Evolutionary conservation across 1,140 invertebrate genomes (phyloP), one percentile per base, ranked within the genome.

Genomic region (Hermetia illucens): DNA sequence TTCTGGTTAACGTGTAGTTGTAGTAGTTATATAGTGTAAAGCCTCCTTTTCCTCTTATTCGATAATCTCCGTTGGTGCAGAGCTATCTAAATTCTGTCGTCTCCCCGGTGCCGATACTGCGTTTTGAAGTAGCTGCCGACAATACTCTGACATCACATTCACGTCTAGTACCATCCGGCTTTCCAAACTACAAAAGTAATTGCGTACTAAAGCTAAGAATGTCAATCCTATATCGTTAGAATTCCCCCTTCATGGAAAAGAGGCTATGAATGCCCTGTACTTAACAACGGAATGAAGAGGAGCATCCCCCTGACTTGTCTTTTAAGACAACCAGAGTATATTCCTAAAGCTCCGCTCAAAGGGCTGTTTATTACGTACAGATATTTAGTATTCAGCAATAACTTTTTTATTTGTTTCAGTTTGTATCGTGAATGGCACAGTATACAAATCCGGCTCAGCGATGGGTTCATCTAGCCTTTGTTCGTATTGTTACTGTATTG

Each of bases 401-500:
- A 21, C 9, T 36, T 36, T 19, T 34, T 34, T 13, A 8, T 42
- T 13, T n/a, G 12, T 38, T 36, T 1, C 8, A 60, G 57, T 59
- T 36, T 60, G 57, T 29, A 51, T 60, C 0, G 52, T 54, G 36
- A 60, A 60, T 41, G 57, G 57, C 32, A 60, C 57, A 1, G 52
- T 60, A 4, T 60, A 60, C 38, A 57, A 59, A 39, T 55, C 56
- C 12, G 87, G 87, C 0, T 89, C 85, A 3, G 86, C 86, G 1
- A 84, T 90, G 79, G 58, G 75, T 39, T 76, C 79, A 3, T 76
- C 74, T 9, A 72, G 73, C 34, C 68, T 74, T 4, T 91, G 87
- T 62, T 79, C 87, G 60, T 85, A 87, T 53, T 91, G 87, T 61
- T 91, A 85, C 61, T 91, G 87, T 52, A 79, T 88, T 65, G 63